Percentiles rank a stretch among this genome's conserved stretches.
Conservation (phyloP, 2,888 invertebrate genomes). For the Iphiclides podalirius region DNA sequence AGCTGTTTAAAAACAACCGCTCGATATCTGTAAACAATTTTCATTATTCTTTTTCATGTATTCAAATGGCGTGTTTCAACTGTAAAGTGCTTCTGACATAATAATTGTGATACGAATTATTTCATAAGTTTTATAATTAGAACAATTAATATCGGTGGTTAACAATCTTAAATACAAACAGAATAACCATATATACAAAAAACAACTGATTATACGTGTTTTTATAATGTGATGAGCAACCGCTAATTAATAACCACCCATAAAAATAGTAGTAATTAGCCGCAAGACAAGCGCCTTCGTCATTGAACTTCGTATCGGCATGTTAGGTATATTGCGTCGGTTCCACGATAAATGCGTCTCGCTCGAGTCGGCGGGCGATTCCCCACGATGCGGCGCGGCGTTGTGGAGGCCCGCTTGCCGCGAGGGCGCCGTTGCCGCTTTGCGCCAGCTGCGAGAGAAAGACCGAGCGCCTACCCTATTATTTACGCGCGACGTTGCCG, state of each 20-base stretch:
- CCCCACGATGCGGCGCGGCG: slow-evolving; percentile 38
- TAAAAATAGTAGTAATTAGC: slow-evolving; percentile 33
- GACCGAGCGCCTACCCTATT: slow-evolving; percentile 78
- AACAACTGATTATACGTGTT: neutral
- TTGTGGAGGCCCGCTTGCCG: slow-evolving; percentile 52
- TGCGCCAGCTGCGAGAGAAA: slow-evolving; percentile 79
- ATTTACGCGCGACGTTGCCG: slow-evolving; percentile 79
- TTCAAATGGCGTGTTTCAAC: slow-evolving; percentile 24
- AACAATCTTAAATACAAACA: too few species aligned
- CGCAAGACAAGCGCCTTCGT: slow-evolving; percentile 46
- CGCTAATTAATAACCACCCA: slow-evolving; percentile 21
- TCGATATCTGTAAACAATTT: slow-evolving; percentile 79
- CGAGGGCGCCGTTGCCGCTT: slow-evolving; percentile 69
- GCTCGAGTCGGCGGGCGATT: slow-evolving; percentile 47
- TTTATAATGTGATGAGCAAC: slow-evolving; percentile 26
- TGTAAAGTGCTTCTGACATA: neutral
- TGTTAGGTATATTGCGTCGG: slow-evolving; percentile 70
- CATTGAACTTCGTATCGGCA: slow-evolving; percentile 50
- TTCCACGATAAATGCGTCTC: slow-evolving; percentile 44
- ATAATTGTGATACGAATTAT: neutral
- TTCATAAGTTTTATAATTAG: too few species aligned
- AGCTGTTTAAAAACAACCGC: slow-evolving; percentile 64
- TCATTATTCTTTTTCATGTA: slow-evolving; percentile 53
- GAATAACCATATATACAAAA: too few species aligned
- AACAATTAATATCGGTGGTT: too few species aligned